These are phyloP conservation scores for Geococcyx californianus DNA, from an alignment of 2,113 vertebrate species.

Conservation along the genomic window DNA sequence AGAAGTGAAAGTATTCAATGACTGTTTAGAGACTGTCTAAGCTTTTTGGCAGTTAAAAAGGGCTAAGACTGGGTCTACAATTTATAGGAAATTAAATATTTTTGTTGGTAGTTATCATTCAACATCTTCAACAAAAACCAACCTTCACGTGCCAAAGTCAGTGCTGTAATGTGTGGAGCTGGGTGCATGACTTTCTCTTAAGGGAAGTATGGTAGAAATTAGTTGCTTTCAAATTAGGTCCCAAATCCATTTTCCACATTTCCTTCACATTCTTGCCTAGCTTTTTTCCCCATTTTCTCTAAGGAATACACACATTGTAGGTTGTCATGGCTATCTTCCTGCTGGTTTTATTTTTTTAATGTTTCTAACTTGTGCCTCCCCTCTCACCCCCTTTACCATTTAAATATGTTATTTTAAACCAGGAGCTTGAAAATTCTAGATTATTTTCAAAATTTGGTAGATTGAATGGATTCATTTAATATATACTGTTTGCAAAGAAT, in stretches of 20 bases:
- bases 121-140: background rate
- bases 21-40: constrained; percentile 14
- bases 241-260: background rate
- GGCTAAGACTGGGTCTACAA: background rate
- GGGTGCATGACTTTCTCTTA: background rate
- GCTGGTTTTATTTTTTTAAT: background rate
- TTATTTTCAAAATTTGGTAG: background rate
- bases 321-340: background rate
- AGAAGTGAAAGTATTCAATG: constrained; percentile 2
- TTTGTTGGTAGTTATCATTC: constrained; percentile 23
- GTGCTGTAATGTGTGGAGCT: background rate
- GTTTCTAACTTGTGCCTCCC: background rate
- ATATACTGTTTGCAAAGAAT: background rate
- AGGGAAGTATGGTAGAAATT: background rate
- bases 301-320: background rate
- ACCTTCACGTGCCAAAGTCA: background rate
- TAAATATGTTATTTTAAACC: background rate
- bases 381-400: background rate
- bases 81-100: constrained; percentile 45
- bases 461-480: background rate
- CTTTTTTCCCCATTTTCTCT: background rate
- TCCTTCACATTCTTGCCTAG: background rate
- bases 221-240: background rate
- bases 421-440: background rate
- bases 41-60: background rate